Conservation (phyloP, 2,113 vertebrate genomes). For the Bos taurus region DNA sequence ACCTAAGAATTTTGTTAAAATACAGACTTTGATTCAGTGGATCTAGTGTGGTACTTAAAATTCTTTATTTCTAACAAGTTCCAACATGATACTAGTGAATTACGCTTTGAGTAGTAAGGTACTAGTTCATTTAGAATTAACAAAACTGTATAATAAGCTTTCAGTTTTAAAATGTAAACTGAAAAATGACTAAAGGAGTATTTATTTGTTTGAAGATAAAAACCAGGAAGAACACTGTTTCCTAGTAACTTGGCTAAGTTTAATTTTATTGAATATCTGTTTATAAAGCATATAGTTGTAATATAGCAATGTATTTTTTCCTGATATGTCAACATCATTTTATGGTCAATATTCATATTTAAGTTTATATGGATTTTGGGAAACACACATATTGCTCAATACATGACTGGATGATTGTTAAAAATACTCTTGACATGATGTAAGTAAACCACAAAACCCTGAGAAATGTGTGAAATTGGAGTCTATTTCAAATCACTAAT, state of each 20-base stretch:
- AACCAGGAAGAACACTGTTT: not conserved
- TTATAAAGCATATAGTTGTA: not conserved
- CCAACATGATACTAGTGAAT: not conserved
- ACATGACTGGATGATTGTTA: not conserved
- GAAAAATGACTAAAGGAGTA: not conserved
- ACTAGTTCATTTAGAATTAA: not conserved
- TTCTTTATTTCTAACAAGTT: not conserved
- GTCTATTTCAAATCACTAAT: constrained; percentile 4
- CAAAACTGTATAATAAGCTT: not conserved
- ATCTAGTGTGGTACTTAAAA: not conserved
- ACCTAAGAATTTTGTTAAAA: not conserved
- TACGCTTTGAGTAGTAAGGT: not conserved
- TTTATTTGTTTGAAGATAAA: not conserved
- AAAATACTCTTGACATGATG: not conserved
- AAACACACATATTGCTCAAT: not conserved
- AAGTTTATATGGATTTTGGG: not conserved
- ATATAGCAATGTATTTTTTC: not conserved
- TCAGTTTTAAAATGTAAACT: not conserved
- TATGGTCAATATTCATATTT: not conserved
- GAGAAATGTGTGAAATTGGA: not conserved
- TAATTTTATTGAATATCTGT: not conserved
- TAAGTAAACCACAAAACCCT: not conserved
- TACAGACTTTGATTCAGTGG: not conserved
- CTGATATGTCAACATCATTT: not conserved
- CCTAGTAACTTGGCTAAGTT: not conserved